These are phyloP conservation scores for Ctenopoma kingsleyae DNA, from an alignment of 2,797 vertebrate genomes.

Conservation along the genomic window DNA sequence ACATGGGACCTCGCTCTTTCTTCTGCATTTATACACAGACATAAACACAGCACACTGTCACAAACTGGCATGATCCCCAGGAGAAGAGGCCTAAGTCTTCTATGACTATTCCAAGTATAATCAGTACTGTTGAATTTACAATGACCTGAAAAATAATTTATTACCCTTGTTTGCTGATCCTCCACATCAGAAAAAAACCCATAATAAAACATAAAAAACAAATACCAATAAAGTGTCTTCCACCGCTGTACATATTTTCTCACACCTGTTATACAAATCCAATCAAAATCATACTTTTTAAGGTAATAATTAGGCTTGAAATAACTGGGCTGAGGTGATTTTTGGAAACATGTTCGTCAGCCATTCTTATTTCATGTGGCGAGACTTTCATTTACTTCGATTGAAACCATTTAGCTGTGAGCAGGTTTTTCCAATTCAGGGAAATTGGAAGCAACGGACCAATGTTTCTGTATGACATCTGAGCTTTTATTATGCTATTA, in stretches of 20 bases:
- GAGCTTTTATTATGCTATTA: neutral
- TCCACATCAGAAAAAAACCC: neutral
- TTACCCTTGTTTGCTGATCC: neutral
- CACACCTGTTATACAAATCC: neutral
- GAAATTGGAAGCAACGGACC: neutral
- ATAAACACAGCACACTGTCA: neutral
- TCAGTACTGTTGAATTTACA: neutral
- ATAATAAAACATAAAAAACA: neutral
- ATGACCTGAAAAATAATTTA: neutral
- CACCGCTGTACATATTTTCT: neutral
- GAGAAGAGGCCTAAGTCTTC: neutral
- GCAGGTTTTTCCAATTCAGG: neutral
- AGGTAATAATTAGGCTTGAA: neutral
- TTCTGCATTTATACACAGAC: neutral
- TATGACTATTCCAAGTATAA: neutral
- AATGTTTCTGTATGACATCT: neutral
- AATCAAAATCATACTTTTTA: neutral
- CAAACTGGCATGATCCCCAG: neutral
- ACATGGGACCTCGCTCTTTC: constrained; percentile 2
- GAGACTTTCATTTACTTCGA: neutral
- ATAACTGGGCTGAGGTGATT: too few relatives aligned
- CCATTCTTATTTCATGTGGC: neutral
- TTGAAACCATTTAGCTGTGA: neutral
- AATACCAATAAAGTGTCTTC: neutral
- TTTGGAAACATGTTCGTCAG: neutral